Conservation (phyloP, 1,140 invertebrate species). For the Eriocheir sinensis region DNA sequence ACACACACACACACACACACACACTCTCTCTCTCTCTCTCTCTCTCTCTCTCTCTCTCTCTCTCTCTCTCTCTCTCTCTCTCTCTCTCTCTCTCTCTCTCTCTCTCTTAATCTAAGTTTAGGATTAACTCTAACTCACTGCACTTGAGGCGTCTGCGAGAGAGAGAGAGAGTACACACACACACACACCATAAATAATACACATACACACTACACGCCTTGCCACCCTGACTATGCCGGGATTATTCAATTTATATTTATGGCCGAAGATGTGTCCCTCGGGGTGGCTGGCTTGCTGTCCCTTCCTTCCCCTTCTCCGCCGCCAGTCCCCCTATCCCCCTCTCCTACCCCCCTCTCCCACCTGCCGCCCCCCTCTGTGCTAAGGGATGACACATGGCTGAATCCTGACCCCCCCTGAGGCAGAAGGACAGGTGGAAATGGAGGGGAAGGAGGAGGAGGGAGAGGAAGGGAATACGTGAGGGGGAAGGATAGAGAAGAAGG, state of each 20-base stretch:
- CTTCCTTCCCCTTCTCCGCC: neutral
- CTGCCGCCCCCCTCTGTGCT: neutral
- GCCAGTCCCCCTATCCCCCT: neutral
- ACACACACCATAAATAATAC: neutral
- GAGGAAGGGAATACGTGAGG: neutral
- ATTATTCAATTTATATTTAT: constrained; percentile 28
- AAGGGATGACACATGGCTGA: neutral
- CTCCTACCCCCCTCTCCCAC: neutral
- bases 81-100: neutral
- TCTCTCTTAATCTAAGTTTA: neutral
- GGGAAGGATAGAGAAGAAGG: no score
- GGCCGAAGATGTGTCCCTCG: neutral
- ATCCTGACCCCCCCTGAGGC: neutral
- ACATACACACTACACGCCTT: neutral
- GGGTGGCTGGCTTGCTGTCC: neutral
- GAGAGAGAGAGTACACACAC: neutral
- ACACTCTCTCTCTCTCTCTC: neutral
- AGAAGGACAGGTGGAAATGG: neutral
- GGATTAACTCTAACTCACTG: neutral
- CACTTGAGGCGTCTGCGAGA: neutral
- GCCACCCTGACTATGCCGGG: neutral
- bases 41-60: neutral
- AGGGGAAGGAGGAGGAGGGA: neutral
- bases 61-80: neutral
- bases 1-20: neutral